Base-by-base conservation (phyloP, 1,140 invertebrate species). In the Lordiphosa stackelbergi region DNA sequence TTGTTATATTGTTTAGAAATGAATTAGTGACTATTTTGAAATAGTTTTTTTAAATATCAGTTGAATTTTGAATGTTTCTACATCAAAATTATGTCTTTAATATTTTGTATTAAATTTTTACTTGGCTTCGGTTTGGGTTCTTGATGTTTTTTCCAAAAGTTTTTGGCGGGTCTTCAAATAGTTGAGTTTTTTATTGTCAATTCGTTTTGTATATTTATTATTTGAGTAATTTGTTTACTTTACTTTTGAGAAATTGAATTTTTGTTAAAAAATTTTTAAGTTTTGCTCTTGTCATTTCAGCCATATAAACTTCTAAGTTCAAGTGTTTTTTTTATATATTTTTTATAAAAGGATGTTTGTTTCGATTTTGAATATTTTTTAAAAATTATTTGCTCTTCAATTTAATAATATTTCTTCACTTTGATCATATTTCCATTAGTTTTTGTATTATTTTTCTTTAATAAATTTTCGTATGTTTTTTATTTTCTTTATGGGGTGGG, bases 381-480 rank as follows among this genome's bases (percentile, higher is more conserved):
- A 16, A 13, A 9, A 16, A 41, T 41, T 16, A 9, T 10, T 10
- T 41, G 19, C 19, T 19, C 3, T 12, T 16, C 16, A 16, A 13
- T 16, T 5, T 40, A 6, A 11, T 8, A 40, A 10, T 4, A 13
- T 24, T 36, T 22, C 8, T 3, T 35, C 10, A 11, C 7, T 34
- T 28, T 22, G 5, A 6, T 24, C 11, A 13, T 28, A 22, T 12
- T 49, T 36, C 0, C 28, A n/a, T 16, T 28, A 13, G 22, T 16
- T 16, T 16, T 49, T 12, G 4, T 11, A 2, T 10, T 13, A 24
- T 5, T 0, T 6, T 1, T 34, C 9, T 63, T 56, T 54, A 66
- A 69, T 41, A 53, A 49, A 40, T 58, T 68, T 59, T 5, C n/a
- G 22, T 24, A 31, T 41, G 43, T 28, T 38, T 47, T 34, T 16